Conservation (phyloP, 1,140 invertebrate species). For the Lysiphlebus fabarum region DNA sequence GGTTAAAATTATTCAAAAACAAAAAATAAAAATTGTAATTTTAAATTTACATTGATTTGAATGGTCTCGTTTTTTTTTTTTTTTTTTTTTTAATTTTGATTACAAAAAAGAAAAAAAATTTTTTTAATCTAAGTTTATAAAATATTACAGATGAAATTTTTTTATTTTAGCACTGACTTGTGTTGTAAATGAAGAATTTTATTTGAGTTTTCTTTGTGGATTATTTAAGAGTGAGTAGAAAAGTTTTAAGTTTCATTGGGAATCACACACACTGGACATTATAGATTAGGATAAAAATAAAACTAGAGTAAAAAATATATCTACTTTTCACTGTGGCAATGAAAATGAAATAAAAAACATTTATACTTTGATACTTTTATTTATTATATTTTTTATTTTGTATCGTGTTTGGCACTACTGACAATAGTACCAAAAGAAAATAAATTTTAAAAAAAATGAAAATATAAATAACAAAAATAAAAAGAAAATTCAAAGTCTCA, state of each 20-base stretch:
- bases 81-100: no score
- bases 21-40: no score
- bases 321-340: conserved; percentile 2
- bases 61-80: not conserved
- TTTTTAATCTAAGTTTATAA: no score
- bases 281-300: not conserved
- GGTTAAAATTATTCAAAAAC: no score
- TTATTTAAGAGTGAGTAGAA: not conserved
- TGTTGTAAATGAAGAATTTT: no score
- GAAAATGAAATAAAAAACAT: conserved; percentile 8
- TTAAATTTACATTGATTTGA: not conserved
- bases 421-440: conserved; percentile 3
- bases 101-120: no score
- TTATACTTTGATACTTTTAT: conserved; percentile 5
- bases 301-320: conserved; percentile 4
- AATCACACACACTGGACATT: not conserved
- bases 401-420: not conserved
- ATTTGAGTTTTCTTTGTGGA: no score
- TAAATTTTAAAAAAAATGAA: not conserved
- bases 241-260: conserved; percentile 8
- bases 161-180: no score
- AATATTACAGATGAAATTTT: no score
- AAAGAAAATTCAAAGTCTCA: not conserved
- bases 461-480: conserved; percentile 10
- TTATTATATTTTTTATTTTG: conserved; percentile 1